Conservation (phyloP, 2,113 vertebrate genomes). For the Campylomormyrus tamandua region DNA sequence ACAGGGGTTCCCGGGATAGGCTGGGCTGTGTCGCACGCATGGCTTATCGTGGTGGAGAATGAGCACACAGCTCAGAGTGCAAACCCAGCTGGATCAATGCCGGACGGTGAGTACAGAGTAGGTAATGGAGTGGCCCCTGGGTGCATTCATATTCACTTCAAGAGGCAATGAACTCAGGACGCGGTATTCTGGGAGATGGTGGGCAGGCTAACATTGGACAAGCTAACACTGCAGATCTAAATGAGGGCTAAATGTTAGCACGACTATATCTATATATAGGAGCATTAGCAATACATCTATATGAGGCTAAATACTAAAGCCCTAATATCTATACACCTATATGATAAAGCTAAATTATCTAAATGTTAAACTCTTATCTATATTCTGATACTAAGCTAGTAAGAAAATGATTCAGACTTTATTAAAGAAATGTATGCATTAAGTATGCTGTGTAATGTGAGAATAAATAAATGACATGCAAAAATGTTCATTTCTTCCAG, state of each 20-base stretch:
- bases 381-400: not conserved
- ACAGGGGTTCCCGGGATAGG: not conserved
- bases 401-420: not conserved
- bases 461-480: not conserved
- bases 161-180: conserved; percentile 19
- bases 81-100: conserved; percentile 28
- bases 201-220: conserved; percentile 1
- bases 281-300: not conserved
- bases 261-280: not conserved
- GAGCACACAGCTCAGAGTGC: conserved; percentile 27
- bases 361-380: not conserved
- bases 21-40: conserved; percentile 16
- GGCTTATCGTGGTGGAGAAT: conserved; percentile 27
- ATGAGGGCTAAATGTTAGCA: not conserved
- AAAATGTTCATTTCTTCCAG: not conserved
- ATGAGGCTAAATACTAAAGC: not conserved
- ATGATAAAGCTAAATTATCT: not conserved
- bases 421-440: not conserved
- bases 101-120: conserved; percentile 27
- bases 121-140: conserved; percentile 24
- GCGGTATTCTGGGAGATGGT: not conserved
- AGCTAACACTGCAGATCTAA: not conserved
- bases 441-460: not conserved
- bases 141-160: conserved; percentile 22
- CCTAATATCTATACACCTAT: not conserved